Percentiles rank a stretch among this genome's conserved stretches.
These are phyloP conservation scores for Turdus rufiventris DNA, from an alignment of 2,113 vertebrate species.

Conservation along the genomic window DNA sequence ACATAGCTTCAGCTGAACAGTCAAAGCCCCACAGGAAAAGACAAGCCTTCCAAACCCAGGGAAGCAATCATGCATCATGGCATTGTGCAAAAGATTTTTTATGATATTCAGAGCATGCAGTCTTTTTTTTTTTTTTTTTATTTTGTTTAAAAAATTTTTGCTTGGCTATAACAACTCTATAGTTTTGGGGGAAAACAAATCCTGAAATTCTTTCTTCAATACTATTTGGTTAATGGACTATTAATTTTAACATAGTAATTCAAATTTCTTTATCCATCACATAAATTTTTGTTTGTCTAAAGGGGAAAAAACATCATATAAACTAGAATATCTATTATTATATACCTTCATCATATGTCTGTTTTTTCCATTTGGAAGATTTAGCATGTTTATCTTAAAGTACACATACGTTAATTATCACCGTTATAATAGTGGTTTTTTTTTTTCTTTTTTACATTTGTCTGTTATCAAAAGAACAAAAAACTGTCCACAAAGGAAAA, in stretches of 20 bases:
- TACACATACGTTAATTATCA: not conserved
- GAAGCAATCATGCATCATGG: not conserved
- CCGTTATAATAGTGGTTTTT: not conserved
- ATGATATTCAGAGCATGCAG: not conserved
- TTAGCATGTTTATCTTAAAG: not conserved
- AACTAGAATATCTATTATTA: not conserved
- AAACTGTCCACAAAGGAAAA: not conserved
- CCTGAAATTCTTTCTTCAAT: not conserved
- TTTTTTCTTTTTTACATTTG: not conserved
- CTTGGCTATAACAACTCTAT: not conserved
- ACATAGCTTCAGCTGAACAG: not conserved
- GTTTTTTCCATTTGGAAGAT: not conserved
- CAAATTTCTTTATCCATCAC: not conserved
- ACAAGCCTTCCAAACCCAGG: not conserved
- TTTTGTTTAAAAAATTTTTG: not conserved
- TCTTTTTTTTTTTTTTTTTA: not conserved
- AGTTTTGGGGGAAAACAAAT: not conserved
- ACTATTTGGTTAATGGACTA: not conserved
- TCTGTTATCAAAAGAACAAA: not conserved
- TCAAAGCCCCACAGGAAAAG: not conserved
- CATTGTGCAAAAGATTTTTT: not conserved
- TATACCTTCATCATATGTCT: not conserved
- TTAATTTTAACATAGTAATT: not conserved
- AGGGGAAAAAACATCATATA: not conserved
- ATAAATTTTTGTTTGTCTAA: not conserved